These are phyloP conservation scores for Tapera naevia DNA, from an alignment of 2,797 vertebrate species.

Conservation along the genomic window DNA sequence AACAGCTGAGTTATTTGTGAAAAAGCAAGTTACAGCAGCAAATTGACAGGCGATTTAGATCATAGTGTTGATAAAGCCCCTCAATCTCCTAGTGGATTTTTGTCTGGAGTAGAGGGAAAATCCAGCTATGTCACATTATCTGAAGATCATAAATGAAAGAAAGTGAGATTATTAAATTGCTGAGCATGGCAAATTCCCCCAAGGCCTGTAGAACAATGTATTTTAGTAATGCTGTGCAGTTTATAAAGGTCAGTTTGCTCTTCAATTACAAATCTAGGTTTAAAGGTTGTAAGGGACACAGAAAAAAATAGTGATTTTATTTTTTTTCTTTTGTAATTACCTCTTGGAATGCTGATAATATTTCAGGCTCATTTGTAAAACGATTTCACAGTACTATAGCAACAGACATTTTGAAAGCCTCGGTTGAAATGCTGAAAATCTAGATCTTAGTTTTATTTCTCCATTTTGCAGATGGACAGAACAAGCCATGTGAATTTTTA, in stretches of 20 bases:
- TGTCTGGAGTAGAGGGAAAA: neutral
- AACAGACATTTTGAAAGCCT: constrained; percentile 28
- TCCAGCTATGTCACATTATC: constrained; percentile 22
- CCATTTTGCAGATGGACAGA: neutral
- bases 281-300: constrained; percentile 20
- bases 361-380: constrained; percentile 45
- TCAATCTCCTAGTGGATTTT: neutral
- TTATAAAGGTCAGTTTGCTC: constrained; percentile 67
- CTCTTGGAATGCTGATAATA: constrained; percentile 22
- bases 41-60: neutral
- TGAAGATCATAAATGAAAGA: constrained; percentile 20
- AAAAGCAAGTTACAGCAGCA: neutral
- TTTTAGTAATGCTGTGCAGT: constrained; percentile 19
- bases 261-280: constrained; percentile 54
- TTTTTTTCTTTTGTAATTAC: constrained; percentile 19
- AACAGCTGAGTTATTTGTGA: neutral
- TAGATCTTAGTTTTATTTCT: neutral
- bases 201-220: constrained; percentile 37
- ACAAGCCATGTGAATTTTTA: neutral
- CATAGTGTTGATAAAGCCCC: neutral
- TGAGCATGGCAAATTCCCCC: constrained; percentile 47
- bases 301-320: neutral
- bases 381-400: constrained; percentile 23
- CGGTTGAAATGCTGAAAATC: neutral
- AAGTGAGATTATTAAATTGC: constrained; percentile 37